Percentiles rank a stretch among this genome's conserved stretches.
phyloP scores from a whole-genome alignment of 2,888 invertebrate genomes.

The Tolmerus cingulatus region DNA sequence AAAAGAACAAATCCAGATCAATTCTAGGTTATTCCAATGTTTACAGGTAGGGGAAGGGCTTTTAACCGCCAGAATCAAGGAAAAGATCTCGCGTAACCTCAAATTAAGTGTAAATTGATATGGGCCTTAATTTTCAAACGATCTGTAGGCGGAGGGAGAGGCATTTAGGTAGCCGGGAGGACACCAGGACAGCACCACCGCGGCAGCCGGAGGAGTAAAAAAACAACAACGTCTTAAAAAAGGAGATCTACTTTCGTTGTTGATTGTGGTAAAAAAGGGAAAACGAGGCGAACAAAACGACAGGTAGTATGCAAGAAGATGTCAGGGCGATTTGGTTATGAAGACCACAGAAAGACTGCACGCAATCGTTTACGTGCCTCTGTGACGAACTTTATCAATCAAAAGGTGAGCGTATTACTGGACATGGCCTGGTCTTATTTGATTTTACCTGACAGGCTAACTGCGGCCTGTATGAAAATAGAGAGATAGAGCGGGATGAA shows the following conservation, averaged over 20 bases:
- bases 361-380: background rate
- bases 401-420: background rate
- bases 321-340: constrained; percentile 29
- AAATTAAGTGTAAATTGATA: constrained; percentile 45
- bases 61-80: constrained; percentile 1
- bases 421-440: constrained; percentile 1
- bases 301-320: background rate
- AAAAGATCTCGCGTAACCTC: constrained; percentile 41
- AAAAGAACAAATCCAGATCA: constrained; percentile 8
- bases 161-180: constrained; percentile 24
- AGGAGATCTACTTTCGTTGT: background rate
- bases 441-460: constrained; percentile 33
- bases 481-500: background rate
- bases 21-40: background rate
- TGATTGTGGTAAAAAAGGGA: background rate
- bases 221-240: background rate
- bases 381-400: constrained; percentile 33
- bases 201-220: background rate
- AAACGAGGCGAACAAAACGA: background rate
- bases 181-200: background rate
- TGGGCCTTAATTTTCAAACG: constrained; percentile 33
- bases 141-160: background rate
- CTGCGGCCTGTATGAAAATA: background rate
- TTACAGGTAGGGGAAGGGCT: constrained; percentile 5
- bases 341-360: constrained; percentile 23